Percentiles rank a stretch among this genome's conserved stretches.
Conservation (phyloP, 2,113 vertebrate genomes). For the Cyprinodon variegatus region DNA sequence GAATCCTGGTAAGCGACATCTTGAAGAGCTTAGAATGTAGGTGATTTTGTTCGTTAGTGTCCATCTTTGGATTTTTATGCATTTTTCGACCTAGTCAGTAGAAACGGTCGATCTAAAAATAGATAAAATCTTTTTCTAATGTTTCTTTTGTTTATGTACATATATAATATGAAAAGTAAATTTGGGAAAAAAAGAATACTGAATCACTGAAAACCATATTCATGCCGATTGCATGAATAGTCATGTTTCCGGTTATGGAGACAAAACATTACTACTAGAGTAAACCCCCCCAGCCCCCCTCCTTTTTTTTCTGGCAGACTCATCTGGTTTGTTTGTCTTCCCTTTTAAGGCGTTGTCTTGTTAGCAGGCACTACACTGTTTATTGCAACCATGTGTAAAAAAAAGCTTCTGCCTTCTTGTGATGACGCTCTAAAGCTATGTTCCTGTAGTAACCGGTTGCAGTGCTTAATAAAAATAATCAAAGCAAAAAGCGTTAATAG, state of each 20-base stretch:
- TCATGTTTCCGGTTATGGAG: not conserved
- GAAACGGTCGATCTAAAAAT: not conserved
- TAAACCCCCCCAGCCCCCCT: not conserved
- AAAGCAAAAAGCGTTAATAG: not conserved
- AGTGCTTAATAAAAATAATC: not conserved
- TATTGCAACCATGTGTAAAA: not conserved
- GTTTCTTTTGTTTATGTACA: too few species aligned
- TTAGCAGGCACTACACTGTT: not conserved
- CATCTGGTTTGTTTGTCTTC: constrained; percentile 1
- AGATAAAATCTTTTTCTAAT: not conserved
- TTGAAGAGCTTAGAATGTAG: not conserved
- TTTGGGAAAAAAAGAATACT: not conserved
- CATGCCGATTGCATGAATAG: too few species aligned
- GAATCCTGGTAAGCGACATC: not conserved
- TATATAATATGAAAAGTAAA: too few species aligned
- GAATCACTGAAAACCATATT: not conserved
- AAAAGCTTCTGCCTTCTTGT: not conserved
- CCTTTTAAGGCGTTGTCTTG: not conserved
- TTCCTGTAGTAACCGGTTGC: not conserved
- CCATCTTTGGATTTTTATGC: not conserved
- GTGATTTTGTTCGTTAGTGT: not conserved
- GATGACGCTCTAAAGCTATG: not conserved
- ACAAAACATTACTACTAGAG: not conserved
- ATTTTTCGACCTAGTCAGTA: not conserved
- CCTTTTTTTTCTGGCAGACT: not conserved